phyloP scores from a whole-genome alignment of 2,113 vertebrate genomes.

The Pseudonaja textilis region DNA sequence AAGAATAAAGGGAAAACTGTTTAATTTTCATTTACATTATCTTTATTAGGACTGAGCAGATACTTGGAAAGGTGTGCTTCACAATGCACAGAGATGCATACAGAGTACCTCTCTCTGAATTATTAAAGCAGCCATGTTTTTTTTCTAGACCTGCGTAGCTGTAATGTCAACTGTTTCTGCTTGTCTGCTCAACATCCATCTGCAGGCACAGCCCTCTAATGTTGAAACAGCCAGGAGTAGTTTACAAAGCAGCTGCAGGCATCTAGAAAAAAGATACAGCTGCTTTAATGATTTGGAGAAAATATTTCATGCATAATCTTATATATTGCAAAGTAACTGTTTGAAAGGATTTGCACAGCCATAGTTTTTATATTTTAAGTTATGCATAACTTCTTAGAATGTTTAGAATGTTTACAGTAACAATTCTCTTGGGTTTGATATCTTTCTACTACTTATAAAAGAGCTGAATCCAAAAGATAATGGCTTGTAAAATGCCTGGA shows the following conservation, averaged over 20 bases:
- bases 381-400: neutral
- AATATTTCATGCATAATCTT: neutral
- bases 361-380: neutral
- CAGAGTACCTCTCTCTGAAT: neutral
- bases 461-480: neutral
- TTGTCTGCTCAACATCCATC: neutral
- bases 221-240: neutral
- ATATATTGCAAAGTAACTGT: neutral
- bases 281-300: neutral
- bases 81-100: neutral
- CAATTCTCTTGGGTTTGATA: neutral
- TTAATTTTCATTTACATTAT: neutral
- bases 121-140: neutral
- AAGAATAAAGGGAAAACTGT: constrained; percentile 11
- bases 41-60: neutral
- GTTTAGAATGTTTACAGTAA: neutral
- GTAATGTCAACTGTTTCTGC: neutral
- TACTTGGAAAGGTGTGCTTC: neutral
- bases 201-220: neutral
- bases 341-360: neutral
- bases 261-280: neutral
- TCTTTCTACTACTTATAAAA: neutral
- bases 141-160: neutral
- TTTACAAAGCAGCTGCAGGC: neutral
- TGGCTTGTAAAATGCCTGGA: neutral